Evolutionary conservation across 2,888 invertebrate genomes (phyloP), one percentile per base, ranked within the genome.

Genomic region (Polyploca ridens): DNA sequence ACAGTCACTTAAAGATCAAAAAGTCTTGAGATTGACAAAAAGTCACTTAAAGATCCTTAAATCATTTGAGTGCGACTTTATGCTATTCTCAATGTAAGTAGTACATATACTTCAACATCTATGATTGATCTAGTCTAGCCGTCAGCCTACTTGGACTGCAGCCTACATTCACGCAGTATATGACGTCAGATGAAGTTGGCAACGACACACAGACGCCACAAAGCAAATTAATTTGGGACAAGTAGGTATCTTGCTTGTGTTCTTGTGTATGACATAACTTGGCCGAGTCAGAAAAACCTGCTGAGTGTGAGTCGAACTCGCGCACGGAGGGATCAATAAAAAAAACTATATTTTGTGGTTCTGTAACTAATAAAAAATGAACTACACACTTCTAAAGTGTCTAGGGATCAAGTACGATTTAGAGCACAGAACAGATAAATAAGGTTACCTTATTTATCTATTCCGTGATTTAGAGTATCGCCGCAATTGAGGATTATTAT

Each of bases 111-210:
- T 69, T 74, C 69, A 67, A 75, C 70, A 67, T 64, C 69, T 69
- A 66, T 73, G 72, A 77, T 78, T 76, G 75, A 79, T 77, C 70
- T 72, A 78, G 75, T 79, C 78, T 78, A 78, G 72, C 35, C 19
- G 66, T 68, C 73, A 71, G 73, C 70, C 76, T 68, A 81, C 68
- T 86, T 85, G 84, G 83, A 78, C 77, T 80, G 77, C 76, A 81
- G 81, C 81, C 86, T 83, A 82, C 74, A 73, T 79, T 54, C 10
- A 84, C 80, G 83, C 78, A 81, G 73, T 75, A 54, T 77, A 78
- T 86, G 88, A 88, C 89, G 88, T 87, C 85, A 86, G 74, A 75
- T 65, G 70, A 79, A 79, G 76, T 84, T 87, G 85, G 82, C 84
- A 85, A 75, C 76, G 73, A 72, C 71, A 67, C 70, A 67, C 62